Evolutionary conservation across 2,113 vertebrate species (phyloP).

Genomic region (Mesoclemmys tuberculata): DNA sequence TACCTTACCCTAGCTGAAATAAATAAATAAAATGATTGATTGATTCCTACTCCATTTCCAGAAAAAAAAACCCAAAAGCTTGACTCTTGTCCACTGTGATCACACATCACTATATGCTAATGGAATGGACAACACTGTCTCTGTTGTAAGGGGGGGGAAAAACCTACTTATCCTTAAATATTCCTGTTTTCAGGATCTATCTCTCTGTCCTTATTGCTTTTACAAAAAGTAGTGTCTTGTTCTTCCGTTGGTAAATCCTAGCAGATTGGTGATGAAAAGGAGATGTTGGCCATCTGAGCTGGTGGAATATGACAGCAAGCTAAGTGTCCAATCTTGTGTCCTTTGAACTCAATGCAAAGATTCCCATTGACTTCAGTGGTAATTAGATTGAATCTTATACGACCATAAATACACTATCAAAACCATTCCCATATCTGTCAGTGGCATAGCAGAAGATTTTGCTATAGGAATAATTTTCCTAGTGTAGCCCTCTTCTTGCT

Average conservation of each 20-base stretch:
- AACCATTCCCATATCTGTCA: neutral
- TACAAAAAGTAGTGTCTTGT: neutral
- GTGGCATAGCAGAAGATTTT: neutral
- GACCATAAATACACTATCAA: neutral
- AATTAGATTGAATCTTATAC: neutral
- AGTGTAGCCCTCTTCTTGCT: neutral
- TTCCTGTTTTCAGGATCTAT: neutral
- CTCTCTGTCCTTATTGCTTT: neutral
- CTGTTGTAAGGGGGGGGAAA: neutral
- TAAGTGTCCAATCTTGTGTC: too few species aligned
- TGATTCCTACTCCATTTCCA: neutral
- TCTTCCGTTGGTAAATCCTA: neutral
- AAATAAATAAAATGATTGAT: neutral
- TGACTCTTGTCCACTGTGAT: neutral
- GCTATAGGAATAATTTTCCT: neutral
- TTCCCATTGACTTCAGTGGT: neutral
- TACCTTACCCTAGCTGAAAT: fast-evolving
- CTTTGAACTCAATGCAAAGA: neutral
- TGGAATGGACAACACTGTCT: neutral
- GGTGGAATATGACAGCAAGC: neutral
- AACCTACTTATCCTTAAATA: neutral
- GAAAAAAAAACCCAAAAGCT: neutral
- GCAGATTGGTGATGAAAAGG: neutral
- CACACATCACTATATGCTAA: neutral
- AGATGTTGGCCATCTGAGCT: neutral